Conservation (phyloP, 2,888 invertebrate species). For the Vanessa cardui region DNA sequence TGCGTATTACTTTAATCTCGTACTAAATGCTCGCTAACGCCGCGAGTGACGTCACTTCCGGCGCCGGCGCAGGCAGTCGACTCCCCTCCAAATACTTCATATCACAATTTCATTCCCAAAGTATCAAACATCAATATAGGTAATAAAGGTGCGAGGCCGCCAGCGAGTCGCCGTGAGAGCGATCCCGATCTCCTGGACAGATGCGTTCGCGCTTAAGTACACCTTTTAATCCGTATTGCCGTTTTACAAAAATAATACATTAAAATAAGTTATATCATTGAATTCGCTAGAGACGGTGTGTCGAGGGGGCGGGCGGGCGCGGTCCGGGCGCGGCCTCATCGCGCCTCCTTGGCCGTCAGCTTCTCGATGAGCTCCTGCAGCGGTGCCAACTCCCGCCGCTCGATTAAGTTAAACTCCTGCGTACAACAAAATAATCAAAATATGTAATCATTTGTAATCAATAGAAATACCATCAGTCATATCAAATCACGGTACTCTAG, state of each 20-base stretch:
- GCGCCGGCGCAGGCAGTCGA: background rate
- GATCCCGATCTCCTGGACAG: constrained; percentile 5
- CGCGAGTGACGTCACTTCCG: too few relatives aligned
- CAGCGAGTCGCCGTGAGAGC: background rate
- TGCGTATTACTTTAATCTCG: background rate
- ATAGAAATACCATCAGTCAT: too few relatives aligned
- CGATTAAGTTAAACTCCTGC: constrained; percentile 98
- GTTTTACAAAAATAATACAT: background rate
- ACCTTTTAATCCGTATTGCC: background rate
- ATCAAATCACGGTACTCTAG: too few relatives aligned
- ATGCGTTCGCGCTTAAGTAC: constrained; percentile 25
- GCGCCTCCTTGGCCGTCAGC: constrained; percentile 93
- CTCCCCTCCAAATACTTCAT: constrained; percentile 41
- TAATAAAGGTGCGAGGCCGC: constrained; percentile 16
- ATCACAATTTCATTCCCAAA: constrained; percentile 48
- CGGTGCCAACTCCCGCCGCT: constrained; percentile 97
- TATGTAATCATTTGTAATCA: too few relatives aligned
- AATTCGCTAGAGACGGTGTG: too few relatives aligned
- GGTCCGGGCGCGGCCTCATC: constrained; percentile 81
- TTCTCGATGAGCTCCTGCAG: constrained; percentile 98
- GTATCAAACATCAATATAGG: constrained; percentile 39
- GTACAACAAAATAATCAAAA: background rate
- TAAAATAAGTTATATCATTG: background rate
- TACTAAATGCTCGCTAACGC: too few relatives aligned
- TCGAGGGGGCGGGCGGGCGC: too few relatives aligned